Conservation (phyloP, 2,113 vertebrate genomes). For the Conger conger region DNA sequence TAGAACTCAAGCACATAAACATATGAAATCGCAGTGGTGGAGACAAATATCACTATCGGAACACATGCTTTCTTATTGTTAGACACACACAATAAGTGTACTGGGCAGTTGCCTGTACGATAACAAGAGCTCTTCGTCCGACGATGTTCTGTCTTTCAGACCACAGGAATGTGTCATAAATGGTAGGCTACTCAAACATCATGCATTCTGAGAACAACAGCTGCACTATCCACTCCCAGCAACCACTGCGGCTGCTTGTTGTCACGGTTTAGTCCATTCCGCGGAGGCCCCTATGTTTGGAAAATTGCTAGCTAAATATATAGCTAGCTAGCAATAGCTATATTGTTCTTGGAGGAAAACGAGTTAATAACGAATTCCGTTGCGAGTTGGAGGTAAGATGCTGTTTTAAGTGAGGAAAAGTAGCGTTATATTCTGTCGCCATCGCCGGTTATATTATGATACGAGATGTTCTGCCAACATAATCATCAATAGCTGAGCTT, state of each 20-base stretch:
- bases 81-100: too few species aligned
- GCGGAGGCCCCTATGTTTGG: constrained; percentile 8
- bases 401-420: background rate
- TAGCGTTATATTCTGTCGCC: background rate
- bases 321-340: background rate
- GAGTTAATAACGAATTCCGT: background rate
- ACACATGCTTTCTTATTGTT: too few species aligned
- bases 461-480: background rate
- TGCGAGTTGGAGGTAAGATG: constrained; percentile 6
- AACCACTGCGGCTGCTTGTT: constrained; percentile 20
- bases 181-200: background rate
- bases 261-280: constrained; percentile 6
- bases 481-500: background rate
- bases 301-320: background rate
- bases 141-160: background rate
- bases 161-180: background rate
- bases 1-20: too few species aligned
- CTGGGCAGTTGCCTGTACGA: too few species aligned
- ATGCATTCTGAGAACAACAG: background rate
- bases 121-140: too few species aligned
- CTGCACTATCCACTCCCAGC: constrained; percentile 21
- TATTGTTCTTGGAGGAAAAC: background rate
- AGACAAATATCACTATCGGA: too few species aligned
- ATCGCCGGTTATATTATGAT: background rate
- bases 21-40: too few species aligned